Evolutionary conservation across 2,888 invertebrate species (phyloP), one percentile per base, ranked within the genome.

Genomic region (Germaria angustata): DNA sequence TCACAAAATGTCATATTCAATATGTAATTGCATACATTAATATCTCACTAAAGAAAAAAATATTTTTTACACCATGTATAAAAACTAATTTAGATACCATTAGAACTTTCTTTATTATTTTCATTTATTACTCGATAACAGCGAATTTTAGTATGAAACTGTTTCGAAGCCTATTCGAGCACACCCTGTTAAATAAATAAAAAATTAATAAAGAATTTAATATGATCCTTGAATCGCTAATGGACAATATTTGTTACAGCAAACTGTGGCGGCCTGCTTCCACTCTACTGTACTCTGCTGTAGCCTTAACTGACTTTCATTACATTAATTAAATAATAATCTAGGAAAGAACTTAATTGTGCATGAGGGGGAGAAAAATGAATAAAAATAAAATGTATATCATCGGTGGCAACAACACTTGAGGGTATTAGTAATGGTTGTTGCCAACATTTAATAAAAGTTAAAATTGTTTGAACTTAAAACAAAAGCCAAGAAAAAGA

Each of bases 311-410:
- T 72, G 76, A 66, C 76, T 15, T 77, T 77, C 81, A 81, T 72
- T 76, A 81, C 53, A 72, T 81, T 76, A 77, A 81, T 81, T 77
- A 77, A 81, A 81, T 77, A 81, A 77, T 81, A 81, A 81, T 77
- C 76, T 76, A 77, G 71, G 76, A 59, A 72, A 39, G 55, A 69
- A 73, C 69, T 73, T 51, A 24, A 53, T 9, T 53, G 9, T n/a
- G 20, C 7, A 7, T 6, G 11, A 24, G n/a, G 24, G 51, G 24
- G 11, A 51, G 24, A 20, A 24, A 24, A n/a, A 46, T 9, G 46
- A n/a, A 51, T 4, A 53, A 53, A 39, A 13, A 39, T 39, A 39
- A 39, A 39, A 13, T 5, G 6, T 5, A 5, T 39, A 39, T 39
- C 13, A 39, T 39, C 39, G 39, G 39, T 39, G 39, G 39, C 39